A percentile compares a stretch with the other conserved stretches of the same genome.
phyloP scores from a whole-genome alignment of 2,797 vertebrate species.

The Hemibagrus guttatus region DNA sequence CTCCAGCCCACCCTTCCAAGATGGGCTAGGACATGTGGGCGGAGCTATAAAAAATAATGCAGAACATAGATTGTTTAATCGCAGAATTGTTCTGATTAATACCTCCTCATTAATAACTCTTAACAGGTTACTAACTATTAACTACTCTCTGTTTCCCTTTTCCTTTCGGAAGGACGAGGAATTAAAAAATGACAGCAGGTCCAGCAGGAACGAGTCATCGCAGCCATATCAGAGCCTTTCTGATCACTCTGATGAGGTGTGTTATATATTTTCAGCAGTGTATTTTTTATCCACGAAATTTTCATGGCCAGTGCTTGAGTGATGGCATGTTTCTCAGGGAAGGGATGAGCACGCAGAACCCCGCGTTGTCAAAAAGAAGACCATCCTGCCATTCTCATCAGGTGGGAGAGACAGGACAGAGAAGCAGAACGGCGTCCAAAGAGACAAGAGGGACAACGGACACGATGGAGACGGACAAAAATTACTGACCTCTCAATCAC shows the following conservation, averaged over 20 bases:
- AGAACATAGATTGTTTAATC: no score
- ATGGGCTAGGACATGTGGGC: no score
- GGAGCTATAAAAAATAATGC: no score
- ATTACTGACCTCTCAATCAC: constrained; percentile 45
- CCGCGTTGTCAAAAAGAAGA: constrained; percentile 48
- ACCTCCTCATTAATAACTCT: no score
- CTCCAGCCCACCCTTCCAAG: no score
- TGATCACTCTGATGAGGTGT: constrained; percentile 78
- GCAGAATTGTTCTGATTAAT: no score
- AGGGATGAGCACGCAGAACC: constrained; percentile 30
- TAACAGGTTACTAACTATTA: no score
- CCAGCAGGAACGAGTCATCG: constrained; percentile 65
- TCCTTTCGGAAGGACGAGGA: constrained; percentile 47
- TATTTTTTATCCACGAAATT: not conserved
- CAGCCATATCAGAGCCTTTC: constrained; percentile 78
- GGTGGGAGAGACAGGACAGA: constrained; percentile 49
- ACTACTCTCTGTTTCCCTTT: not conserved
- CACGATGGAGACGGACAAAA: constrained; percentile 50
- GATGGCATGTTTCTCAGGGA: constrained; percentile 25
- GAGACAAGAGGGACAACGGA: constrained; percentile 41
- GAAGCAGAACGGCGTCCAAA: constrained; percentile 47
- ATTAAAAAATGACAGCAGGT: constrained; percentile 36
- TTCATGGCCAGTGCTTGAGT: not conserved
- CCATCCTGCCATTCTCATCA: constrained; percentile 40
- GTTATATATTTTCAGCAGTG: not conserved